Conservation (phyloP, 2,113 vertebrate species). For the Dipodomys ordii region DNA sequence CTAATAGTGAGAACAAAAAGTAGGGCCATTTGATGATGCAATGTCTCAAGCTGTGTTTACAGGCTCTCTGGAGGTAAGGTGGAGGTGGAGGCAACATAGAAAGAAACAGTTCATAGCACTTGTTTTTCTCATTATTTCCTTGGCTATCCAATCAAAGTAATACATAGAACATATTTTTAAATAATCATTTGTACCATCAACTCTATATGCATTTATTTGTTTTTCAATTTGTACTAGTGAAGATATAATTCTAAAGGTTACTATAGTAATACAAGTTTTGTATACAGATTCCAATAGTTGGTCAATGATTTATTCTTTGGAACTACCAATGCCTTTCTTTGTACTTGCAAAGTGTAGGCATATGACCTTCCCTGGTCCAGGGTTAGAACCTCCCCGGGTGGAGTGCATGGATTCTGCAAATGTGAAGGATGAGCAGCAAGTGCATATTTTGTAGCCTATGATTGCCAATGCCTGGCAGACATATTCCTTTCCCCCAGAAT, state of each 20-base stretch:
- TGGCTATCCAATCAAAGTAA: background rate
- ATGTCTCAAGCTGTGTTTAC: background rate
- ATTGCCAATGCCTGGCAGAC: background rate
- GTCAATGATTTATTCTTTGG: constrained; percentile 40
- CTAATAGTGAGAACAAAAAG: constrained; percentile 29
- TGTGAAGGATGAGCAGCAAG: background rate
- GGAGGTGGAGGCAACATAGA: background rate
- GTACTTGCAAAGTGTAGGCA: constrained; percentile 49
- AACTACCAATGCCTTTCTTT: constrained; percentile 15
- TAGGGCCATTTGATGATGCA: background rate
- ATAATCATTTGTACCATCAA: background rate
- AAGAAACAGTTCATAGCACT: background rate
- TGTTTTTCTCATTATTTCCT: constrained; percentile 58
- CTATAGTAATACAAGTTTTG: background rate
- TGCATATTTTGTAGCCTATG: background rate
- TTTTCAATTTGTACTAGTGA: constrained; percentile 48
- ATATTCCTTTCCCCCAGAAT: background rate
- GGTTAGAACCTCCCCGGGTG: background rate
- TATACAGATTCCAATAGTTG: background rate
- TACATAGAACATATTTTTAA: constrained; percentile 1
- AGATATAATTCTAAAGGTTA: constrained; percentile 31
- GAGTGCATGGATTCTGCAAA: background rate
- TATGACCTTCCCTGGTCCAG: background rate
- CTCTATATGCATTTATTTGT: background rate
- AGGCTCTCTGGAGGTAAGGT: constrained; percentile 22